These are phyloP conservation scores for Prunella fulvescens DNA, from an alignment of 2,113 vertebrate species.

Conservation along the genomic window DNA sequence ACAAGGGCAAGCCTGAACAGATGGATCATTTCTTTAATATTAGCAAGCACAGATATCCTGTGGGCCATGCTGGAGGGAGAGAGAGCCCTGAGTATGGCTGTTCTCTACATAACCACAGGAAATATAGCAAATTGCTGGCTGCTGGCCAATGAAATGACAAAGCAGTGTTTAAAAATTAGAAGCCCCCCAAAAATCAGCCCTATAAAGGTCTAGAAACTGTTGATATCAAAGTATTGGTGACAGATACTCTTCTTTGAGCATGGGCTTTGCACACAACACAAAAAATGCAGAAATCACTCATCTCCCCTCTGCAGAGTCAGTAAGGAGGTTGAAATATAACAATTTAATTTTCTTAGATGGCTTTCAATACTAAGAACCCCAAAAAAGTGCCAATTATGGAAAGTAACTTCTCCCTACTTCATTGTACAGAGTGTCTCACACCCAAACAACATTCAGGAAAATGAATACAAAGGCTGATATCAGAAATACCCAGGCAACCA, in stretches of 20 bases:
- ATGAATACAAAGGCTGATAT: neutral
- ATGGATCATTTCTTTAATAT: neutral
- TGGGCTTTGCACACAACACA: neutral
- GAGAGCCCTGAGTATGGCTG: neutral
- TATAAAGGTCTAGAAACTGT: neutral
- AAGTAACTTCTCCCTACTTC: neutral
- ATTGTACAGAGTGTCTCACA: neutral
- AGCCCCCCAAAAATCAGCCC: neutral
- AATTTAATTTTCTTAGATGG: neutral
- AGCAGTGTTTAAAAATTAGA: neutral
- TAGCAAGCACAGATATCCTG: neutral
- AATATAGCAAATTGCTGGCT: neutral
- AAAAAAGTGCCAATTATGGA: neutral
- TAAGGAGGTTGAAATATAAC: neutral
- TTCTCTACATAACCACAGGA: neutral
- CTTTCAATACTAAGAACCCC: neutral
- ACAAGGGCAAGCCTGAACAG: neutral
- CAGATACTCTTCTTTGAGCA: neutral
- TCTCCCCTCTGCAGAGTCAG: neutral
- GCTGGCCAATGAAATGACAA: neutral
- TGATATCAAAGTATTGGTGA: neutral
- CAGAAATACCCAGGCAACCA: neutral
- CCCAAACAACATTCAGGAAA: neutral
- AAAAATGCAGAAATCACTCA: neutral
- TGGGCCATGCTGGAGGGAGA: neutral